Evolutionary conservation across 2,113 vertebrate species (phyloP), one percentile per base, ranked within the genome.

Genomic region (Festucalex cinctus): DNA sequence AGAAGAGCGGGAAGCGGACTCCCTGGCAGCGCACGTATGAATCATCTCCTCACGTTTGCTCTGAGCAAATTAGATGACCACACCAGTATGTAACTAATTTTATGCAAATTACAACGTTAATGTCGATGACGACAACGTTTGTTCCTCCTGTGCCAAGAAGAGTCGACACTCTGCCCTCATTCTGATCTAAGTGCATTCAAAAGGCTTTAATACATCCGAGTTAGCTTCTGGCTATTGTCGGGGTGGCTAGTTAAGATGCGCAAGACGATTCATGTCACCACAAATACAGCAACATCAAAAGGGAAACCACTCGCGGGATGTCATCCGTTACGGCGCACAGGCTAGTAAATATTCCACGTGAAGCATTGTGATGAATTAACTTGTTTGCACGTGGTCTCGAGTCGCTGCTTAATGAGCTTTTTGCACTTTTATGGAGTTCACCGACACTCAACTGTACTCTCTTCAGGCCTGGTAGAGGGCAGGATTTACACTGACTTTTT

Each of bases 81-180:
- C 89, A 90, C 86, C 93, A 95, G 92, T 93, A 95, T 95, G 95
- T 94, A 93, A 93, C 94, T 96, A 94, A 97, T 96, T 95, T 94
- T 94, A 95, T 96, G 93, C 95, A 96, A 96, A 98, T 97, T 91
- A 94, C 91, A 88, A 91, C 94, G 93, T 95, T 97, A 96, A 98
- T 96, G 95, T 95, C 91, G 92, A 90, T 92, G 92, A 91, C 89
- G 86, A 13, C 51, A 87, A 86, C 89, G 77, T 63, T 73, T 71
- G 92, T 93, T 85, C 93, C 20, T 3, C 73, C 65, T 86, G 85
- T 84, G 83, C 85, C 80, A 84, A 75, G 76, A 87, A 81, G 80
- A 69, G 77, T 87, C 78, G 67, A 78, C 84, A 75, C 77, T 83
- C 73, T 71, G 73, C 73, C 74, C 80, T 81, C 63, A 72, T 75